A percentile compares a stretch with the other conserved stretches of the same genome.
phyloP scores from a whole-genome alignment of 1,140 invertebrate genomes.

The Drosophila kanapiae region DNA sequence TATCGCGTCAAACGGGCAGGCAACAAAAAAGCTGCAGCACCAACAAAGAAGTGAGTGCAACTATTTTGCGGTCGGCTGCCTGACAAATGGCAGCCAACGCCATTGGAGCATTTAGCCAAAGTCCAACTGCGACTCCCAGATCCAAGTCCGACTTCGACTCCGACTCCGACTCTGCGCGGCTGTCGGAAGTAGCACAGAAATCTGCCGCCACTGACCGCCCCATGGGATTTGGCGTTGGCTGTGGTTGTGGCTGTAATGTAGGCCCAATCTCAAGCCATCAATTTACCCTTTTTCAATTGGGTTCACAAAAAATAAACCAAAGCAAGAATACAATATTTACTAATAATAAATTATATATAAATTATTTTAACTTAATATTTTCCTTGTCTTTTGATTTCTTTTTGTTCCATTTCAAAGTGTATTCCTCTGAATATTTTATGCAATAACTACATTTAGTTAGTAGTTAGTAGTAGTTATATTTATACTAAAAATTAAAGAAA shows the following conservation, averaged over 20 bases:
- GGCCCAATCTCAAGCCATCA: constrained; percentile 20
- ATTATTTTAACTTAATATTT: not conserved
- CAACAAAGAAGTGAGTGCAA: constrained; percentile 64
- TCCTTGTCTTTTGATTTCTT: no score
- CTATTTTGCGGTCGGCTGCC: constrained; percentile 80
- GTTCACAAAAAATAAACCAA: not conserved
- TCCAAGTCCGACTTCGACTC: constrained; percentile 11
- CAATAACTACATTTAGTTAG: no score
- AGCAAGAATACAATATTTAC: not conserved
- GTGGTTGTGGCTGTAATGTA: constrained; percentile 26
- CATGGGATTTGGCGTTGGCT: constrained; percentile 16
- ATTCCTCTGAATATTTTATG: no score
- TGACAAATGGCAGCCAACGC: constrained; percentile 81
- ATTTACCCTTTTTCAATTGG: not conserved
- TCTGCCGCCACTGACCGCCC: constrained; percentile 42
- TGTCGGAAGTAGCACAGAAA: constrained; percentile 52
- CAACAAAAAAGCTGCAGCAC: constrained; percentile 24
- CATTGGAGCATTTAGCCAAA: constrained; percentile 78
- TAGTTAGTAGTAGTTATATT: no score
- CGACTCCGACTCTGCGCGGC: not conserved
- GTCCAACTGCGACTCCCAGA: constrained; percentile 53
- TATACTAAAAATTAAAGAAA: no score
- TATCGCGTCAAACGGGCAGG: constrained; percentile 72
- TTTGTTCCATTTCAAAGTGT: no score
- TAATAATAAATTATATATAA: not conserved